Percentiles rank a stretch among this genome's conserved stretches.
phyloP scores from a whole-genome alignment of 2,113 vertebrate species.

The Cyanoramphus novaezelandiae region DNA sequence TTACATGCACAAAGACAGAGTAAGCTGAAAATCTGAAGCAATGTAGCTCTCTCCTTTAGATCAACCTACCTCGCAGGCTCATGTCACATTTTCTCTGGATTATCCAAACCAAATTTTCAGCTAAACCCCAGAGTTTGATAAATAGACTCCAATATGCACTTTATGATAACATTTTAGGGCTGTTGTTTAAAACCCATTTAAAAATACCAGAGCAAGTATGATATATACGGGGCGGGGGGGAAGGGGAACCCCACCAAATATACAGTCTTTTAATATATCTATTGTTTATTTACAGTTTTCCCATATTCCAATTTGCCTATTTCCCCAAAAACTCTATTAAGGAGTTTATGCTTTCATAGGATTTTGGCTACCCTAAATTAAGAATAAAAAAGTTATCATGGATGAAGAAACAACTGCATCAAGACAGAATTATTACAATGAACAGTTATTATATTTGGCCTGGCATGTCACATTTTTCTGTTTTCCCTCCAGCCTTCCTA shows the following conservation, averaged over 20 bases:
- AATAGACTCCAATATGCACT: not conserved
- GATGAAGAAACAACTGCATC: not conserved
- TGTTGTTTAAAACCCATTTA: not conserved
- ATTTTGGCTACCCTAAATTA: not conserved
- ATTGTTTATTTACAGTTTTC: not conserved
- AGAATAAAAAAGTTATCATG: not conserved
- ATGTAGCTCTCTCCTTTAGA: not conserved
- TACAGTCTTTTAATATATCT: not conserved
- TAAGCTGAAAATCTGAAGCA: not conserved
- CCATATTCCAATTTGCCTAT: not conserved
- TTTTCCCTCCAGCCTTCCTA: not conserved
- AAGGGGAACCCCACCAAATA: accelerated
- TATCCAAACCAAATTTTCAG: not conserved
- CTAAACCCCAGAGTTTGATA: not conserved
- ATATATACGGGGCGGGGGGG: not conserved
- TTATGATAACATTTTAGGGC: not conserved
- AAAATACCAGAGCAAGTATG: not conserved
- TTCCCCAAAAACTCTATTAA: not conserved
- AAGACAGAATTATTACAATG: not conserved
- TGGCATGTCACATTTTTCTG: not conserved
- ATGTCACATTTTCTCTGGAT: not conserved
- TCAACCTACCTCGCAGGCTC: not conserved
- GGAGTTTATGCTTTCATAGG: not conserved
- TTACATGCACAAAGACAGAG: constrained; percentile 20
- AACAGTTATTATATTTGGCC: not conserved